Conservation (phyloP, 2,888 invertebrate species). For the Eupsilia transversa region DNA sequence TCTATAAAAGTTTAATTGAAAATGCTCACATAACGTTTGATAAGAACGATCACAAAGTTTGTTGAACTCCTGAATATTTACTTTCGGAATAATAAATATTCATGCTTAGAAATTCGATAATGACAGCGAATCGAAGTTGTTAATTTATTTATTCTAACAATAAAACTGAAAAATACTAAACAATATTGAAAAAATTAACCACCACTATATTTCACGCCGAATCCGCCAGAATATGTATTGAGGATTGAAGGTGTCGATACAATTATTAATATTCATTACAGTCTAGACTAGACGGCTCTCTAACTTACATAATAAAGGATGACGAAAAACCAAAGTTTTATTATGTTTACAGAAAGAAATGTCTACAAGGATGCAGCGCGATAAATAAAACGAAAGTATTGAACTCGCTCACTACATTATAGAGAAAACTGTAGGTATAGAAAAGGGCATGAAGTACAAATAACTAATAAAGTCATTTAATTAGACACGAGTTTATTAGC, state of each 20-base stretch:
- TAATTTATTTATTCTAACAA: background rate
- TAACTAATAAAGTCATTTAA: background rate
- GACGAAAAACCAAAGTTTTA: conserved; percentile 5
- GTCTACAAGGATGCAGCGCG: background rate
- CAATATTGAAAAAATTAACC: background rate
- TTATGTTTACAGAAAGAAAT: background rate
- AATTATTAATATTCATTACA: conserved; percentile 20
- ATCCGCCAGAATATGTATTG: background rate
- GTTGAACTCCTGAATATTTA: background rate
- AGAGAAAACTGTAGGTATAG: background rate
- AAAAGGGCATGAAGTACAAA: background rate
- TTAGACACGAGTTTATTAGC: background rate
- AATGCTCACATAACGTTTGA: background rate
- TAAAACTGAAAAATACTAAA: background rate
- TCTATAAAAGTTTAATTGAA: conserved; percentile 15
- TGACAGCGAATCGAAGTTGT: background rate
- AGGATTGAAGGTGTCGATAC: background rate
- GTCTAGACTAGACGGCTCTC: conserved; percentile 22
- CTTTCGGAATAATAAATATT: background rate
- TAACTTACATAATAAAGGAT: conserved; percentile 23
- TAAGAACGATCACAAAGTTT: conserved; percentile 6
- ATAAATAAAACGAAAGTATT: background rate
- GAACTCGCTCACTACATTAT: background rate
- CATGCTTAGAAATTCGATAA: background rate
- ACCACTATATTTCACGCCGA: background rate